Evolutionary conservation across 2,797 vertebrate species (phyloP).

Genomic region (Novumbra hubbsi): DNA sequence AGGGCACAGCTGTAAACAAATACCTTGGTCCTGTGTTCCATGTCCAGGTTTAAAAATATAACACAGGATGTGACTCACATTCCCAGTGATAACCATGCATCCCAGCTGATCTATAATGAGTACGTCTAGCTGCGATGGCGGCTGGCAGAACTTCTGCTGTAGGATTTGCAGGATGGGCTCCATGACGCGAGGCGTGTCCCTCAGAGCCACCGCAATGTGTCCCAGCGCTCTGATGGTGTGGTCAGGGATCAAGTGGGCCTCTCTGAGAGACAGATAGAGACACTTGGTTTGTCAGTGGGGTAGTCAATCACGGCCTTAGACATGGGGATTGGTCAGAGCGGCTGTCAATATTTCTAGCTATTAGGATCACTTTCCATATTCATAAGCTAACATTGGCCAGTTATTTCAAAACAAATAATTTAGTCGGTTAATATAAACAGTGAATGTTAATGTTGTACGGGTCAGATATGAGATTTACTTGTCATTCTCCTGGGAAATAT

Average conservation of each 20-base stretch:
- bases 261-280: constrained; percentile 68
- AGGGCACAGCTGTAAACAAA: too few relatives aligned
- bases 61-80: constrained; percentile 70
- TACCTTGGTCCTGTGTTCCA: too few relatives aligned
- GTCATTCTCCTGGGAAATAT: constrained; percentile 97
- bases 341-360: background rate
- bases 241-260: constrained; percentile 95
- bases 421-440: background rate
- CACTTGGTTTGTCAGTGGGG: background rate
- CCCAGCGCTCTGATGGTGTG: constrained; percentile 96
- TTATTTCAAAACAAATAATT: background rate
- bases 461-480: constrained; percentile 76
- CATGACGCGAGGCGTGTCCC: constrained; percentile 97
- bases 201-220: constrained; percentile 92
- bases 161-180: constrained; percentile 97
- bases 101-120: constrained; percentile 97
- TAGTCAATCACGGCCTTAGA: background rate
- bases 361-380: background rate
- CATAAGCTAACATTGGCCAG: background rate
- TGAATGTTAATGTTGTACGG: background rate
- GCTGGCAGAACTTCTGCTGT: constrained; percentile 99
- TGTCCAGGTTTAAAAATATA: too few relatives aligned
- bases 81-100: constrained; percentile 98
- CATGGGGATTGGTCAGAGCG: background rate
- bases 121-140: constrained; percentile 92